Base-by-base conservation (phyloP, 2,113 vertebrate species). In the Pelecanoides urinatrix region DNA sequence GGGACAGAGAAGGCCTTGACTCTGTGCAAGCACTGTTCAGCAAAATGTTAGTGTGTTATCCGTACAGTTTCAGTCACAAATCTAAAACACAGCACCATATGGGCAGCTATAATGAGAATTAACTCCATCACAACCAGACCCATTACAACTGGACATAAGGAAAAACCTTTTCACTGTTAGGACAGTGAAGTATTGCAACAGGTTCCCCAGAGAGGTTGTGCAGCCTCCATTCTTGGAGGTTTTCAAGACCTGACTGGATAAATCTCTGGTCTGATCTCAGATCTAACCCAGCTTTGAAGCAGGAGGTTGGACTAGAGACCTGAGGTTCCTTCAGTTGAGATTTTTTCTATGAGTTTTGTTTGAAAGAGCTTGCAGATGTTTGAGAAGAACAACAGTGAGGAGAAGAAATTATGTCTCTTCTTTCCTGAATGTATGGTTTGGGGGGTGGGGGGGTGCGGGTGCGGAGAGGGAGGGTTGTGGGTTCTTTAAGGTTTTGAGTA, bases 361-460 rank as follows among this genome's bases (percentile, higher is more conserved):
- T 66, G 42, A 90, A 79, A 72, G 49, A 92, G 5, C 20, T 76
- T 92, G 34, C 44, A 62, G 49, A 45, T 90, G 10, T 77, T 74
- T 86, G n/a, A 62, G 67, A 74, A 78, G 38, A 91, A 27, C 42
- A 71, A 38, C 14, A 63, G 11, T 52, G 13, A 22, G 53, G 82
- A 83, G 38, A 92, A 55, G 11, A 71, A 44, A 38, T 88, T 20
- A 34, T 36, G 8, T 72, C 11, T 73, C 13, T 67, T 70, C 15
- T 89, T 86, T 63, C 52, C 6, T 56, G 14, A 75, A 38, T 21
- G 9, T 74, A 10, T 47, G 20, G 5, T 34, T 77, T 71, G 42
- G 8, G 10, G 3, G 5, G 4, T 1, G 13, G 11, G 44, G 15
- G 42, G 42, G 42, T 6, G 13, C 5, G 42, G 5, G 10, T 10